These are phyloP conservation scores for Ladona fulva DNA, from an alignment of 1,140 invertebrate species.

Conservation along the genomic window DNA sequence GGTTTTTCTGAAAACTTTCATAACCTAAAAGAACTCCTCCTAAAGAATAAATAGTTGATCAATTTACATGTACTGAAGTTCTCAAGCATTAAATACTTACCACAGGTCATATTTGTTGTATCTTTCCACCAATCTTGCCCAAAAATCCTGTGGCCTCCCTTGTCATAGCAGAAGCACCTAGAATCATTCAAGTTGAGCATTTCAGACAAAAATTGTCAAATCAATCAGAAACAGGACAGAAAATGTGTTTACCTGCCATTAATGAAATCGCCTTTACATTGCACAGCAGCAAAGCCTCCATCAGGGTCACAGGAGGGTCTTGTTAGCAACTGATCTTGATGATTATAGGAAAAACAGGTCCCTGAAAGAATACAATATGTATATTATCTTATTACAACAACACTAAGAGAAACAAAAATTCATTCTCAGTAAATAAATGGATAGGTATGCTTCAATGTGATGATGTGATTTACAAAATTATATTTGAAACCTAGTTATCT, in stretches of 20 bases:
- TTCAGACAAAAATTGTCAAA: too few relatives aligned
- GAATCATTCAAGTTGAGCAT: not conserved
- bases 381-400: too few relatives aligned
- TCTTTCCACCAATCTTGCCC: slow-evolving; percentile 42
- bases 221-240: too few relatives aligned
- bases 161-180: slow-evolving; percentile 46
- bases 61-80: too few relatives aligned
- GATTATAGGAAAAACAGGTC: not conserved
- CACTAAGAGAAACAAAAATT: too few relatives aligned
- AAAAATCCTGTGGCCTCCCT: slow-evolving; percentile 42
- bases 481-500: too few relatives aligned
- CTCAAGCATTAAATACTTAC: slow-evolving; percentile 25
- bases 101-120: slow-evolving; percentile 43
- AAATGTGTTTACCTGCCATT: not conserved
- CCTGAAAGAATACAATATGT: not conserved
- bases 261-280: not conserved
- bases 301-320: not conserved
- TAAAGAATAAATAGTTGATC: too few relatives aligned
- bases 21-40: too few relatives aligned
- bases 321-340: not conserved
- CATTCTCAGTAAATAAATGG: too few relatives aligned
- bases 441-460: too few relatives aligned
- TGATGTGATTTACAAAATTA: too few relatives aligned
- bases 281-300: not conserved
- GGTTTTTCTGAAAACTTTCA: too few relatives aligned